Evolutionary conservation across 2,888 invertebrate species (phyloP), one percentile per base, ranked within the genome.

Genomic region (Phaonia tiefii): DNA sequence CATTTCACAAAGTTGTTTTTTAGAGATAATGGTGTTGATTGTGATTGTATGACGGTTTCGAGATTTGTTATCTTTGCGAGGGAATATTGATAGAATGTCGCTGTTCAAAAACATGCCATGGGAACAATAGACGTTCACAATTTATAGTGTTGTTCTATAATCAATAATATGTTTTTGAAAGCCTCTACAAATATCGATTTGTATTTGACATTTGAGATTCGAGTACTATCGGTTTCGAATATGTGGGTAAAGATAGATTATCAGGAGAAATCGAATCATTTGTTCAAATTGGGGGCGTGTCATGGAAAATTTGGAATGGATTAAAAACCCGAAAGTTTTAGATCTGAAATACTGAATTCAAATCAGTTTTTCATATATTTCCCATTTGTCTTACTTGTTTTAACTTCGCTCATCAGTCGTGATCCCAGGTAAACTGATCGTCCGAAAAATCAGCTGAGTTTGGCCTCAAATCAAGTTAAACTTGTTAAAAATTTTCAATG

Each of bases 61-160:
- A 51, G 54, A 22, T 69, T 51, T 58, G 22, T 17, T 72, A 49
- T 72, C 31, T 26, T n/a, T n/a, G n/a, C n/a, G n/a, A n/a, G n/a
- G n/a, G n/a, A n/a, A n/a, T n/a, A n/a, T n/a, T n/a, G n/a, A 3
- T 7, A 7, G 39, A 25, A 44, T 37, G 39, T 37, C 42, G 31
- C 20, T 76, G 3, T 22, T 22, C 26, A 10, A 22, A 51, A 60
- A 63, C 31, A 63, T 70, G 63, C 46, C 56, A 76, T 46, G 8
- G 15, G 39, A 56, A 70, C 11, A 37, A 13, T 22, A 20, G 42
- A 60, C 60, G 17, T 39, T 31, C 13, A 58, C 8, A 17, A 37
- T 60, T 39, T 39, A 20, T 10, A 11, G 8, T 31, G 31, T 31
- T n/a, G 39, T 63, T 63, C 42, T 22, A 42, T n/a, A 22, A 22